Conservation (phyloP, 2,888 invertebrate genomes). For the Drosophila picticornis region DNA sequence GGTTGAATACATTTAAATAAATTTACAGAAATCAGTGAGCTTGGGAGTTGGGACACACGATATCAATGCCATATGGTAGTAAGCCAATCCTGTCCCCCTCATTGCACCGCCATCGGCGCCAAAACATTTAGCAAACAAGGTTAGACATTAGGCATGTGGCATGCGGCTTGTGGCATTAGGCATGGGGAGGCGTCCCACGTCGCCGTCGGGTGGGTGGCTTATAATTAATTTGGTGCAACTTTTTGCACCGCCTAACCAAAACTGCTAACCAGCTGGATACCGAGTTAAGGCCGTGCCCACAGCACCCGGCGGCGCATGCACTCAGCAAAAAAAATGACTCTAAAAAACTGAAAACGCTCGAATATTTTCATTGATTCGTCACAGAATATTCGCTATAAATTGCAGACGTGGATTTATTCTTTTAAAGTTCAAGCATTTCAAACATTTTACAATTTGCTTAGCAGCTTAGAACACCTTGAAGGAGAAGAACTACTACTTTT, state of each 20-base stretch:
- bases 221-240: constrained; percentile 80
- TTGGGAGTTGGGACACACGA: constrained; percentile 2
- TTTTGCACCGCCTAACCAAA: constrained; percentile 63
- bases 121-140: constrained; percentile 57
- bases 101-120: constrained; percentile 31
- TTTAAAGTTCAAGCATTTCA: no score
- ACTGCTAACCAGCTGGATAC: constrained; percentile 30
- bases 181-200: constrained; percentile 67
- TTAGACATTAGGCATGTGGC: constrained; percentile 35
- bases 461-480: no score
- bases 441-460: no score
- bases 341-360: background rate
- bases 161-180: constrained; percentile 34
- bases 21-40: constrained; percentile 51
- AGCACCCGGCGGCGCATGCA: constrained; percentile 31
- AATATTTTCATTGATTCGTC: background rate
- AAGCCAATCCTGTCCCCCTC: constrained; percentile 9
- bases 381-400: background rate
- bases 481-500: no score
- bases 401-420: background rate
- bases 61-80: constrained; percentile 50
- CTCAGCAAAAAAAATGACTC: background rate
- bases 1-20: constrained; percentile 53
- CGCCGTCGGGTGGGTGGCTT: constrained; percentile 74
- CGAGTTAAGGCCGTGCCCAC: constrained; percentile 24